A percentile compares a stretch with the other conserved stretches of the same genome.
These are phyloP conservation scores for Drosophila busckii DNA, from an alignment of 1,140 invertebrate genomes.

Conservation along the genomic window DNA sequence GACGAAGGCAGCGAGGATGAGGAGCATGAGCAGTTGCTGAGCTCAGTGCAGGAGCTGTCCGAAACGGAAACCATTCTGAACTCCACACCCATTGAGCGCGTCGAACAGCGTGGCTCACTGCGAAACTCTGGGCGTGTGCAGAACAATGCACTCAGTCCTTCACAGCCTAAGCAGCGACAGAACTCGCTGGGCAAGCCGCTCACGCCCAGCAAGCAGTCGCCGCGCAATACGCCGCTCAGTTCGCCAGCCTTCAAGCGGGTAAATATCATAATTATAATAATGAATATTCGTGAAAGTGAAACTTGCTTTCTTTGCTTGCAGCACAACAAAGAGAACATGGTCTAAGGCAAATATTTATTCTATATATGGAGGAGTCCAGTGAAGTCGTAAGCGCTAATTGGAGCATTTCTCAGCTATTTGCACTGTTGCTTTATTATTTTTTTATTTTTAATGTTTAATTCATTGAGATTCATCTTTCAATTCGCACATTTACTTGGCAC, in stretches of 20 bases:
- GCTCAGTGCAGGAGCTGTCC: slow-evolving; percentile 59
- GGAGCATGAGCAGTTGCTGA: slow-evolving; percentile 32
- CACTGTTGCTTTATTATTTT: slow-evolving; percentile 13
- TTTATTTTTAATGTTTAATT: slow-evolving; percentile 4
- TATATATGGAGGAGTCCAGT: slow-evolving; percentile 17
- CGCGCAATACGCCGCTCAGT: slow-evolving; percentile 10
- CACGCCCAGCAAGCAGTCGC: slow-evolving; percentile 50
- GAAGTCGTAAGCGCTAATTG: slow-evolving; percentile 17
- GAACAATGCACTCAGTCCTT: slow-evolving; percentile 45
- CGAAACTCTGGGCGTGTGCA: too few relatives aligned
- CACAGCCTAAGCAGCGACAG: slow-evolving; percentile 11
- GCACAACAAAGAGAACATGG: slow-evolving; percentile 68
- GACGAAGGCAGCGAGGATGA: slow-evolving; percentile 70
- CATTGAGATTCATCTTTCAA: slow-evolving; percentile 14
- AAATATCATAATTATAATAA: slow-evolving; percentile 27
- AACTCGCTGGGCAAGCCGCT: slow-evolving; percentile 44
- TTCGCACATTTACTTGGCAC: slow-evolving; percentile 17
- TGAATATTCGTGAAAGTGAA: slow-evolving; percentile 1
- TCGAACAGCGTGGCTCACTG: slow-evolving; percentile 27
- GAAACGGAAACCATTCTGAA: slow-evolving; percentile 71
- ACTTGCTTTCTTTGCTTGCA: slow-evolving; percentile 20
- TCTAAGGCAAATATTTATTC: slow-evolving; percentile 17
- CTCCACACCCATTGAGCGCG: slow-evolving; percentile 63
- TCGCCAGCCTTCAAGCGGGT: slow-evolving; percentile 52
- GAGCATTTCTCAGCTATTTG: slow-evolving; percentile 12